Percentiles rank a stretch among this genome's conserved stretches.
phyloP scores from a whole-genome alignment of 2,797 vertebrate species.

The Pygocentrus nattereri region DNA sequence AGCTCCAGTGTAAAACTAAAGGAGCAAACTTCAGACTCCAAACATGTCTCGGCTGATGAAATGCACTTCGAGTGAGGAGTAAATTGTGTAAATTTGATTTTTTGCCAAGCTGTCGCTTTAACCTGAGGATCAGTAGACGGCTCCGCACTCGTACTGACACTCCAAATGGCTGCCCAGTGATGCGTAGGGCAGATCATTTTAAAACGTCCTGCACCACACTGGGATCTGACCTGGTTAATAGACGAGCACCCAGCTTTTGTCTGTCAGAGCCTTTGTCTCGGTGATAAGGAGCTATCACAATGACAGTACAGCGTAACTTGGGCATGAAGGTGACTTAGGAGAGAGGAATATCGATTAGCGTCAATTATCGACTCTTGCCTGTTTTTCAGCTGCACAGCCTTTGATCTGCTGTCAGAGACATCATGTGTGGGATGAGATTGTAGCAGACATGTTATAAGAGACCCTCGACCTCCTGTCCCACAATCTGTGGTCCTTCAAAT shows the following conservation, averaged over 20 bases:
- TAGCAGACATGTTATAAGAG: background rate
- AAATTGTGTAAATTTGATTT: background rate
- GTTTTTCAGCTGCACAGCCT: background rate
- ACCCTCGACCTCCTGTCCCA: background rate
- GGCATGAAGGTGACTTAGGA: background rate
- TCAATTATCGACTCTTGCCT: background rate
- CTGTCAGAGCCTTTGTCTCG: background rate
- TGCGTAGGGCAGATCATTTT: constrained; percentile 7
- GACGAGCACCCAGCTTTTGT: background rate
- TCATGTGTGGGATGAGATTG: background rate
- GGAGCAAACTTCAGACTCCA: background rate
- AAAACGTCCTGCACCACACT: background rate
- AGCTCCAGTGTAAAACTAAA: too few species aligned
- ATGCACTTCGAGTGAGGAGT: background rate
- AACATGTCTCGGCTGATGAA: background rate
- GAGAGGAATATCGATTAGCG: background rate
- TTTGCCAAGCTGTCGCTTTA: background rate
- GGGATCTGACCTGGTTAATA: background rate
- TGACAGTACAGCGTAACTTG: background rate
- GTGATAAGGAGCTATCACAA: background rate
- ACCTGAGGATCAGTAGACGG: background rate
- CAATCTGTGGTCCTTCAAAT: background rate
- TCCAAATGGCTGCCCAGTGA: constrained; percentile 1
- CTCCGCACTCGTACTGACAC: background rate
- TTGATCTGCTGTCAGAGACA: background rate